Base-by-base conservation (phyloP, 2,888 invertebrate species). In the Ornithoptera alexandrae region DNA sequence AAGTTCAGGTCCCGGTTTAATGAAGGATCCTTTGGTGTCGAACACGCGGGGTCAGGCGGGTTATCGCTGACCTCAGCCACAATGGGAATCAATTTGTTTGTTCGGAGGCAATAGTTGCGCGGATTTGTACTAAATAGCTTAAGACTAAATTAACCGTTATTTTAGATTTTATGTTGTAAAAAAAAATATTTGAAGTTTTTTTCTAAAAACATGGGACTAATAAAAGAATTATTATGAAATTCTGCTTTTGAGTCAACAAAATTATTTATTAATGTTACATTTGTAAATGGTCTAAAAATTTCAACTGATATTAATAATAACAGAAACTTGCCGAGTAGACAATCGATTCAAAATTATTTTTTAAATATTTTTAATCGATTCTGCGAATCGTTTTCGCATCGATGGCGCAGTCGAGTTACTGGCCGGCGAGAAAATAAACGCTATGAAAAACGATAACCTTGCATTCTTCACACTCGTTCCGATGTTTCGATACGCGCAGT, bases 61-160 rank as follows among this genome's bases (percentile, higher is more conserved):
- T 69, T 69, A 69, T 69, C 69, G 66, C n/a, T 61, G 67, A 8
- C 12, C 61, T 60, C 36, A 20, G 46, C 39, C 59, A 69, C 69
- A 69, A 69, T 69, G 66, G 69, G 65, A 69, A 69, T 62, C 65
- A 69, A 69, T 69, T 69, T 69, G 69, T 69, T 66, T 36, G 62
- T 50, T 58, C 65, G 68, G 56, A 39, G n/a, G 62, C 65, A 62
- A 62, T 57, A 20, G 65, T 62, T 30, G 42, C 22, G 42, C 62
- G 22, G 62, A 50, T 36, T 64, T 39, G 24, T 46, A 17, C 42
- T 30, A 50, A 42, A 30, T 30, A 50, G n/a, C n/a, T 63, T 0
- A 8, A 18, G 36, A 50, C 50, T 20, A 46, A 15, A 12, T 46
- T 46, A 46, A 46, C 46, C 46, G 46, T 3, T 46, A 4, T 3